Conservation (phyloP, 2,113 vertebrate species). For the Petromus typicus region DNA sequence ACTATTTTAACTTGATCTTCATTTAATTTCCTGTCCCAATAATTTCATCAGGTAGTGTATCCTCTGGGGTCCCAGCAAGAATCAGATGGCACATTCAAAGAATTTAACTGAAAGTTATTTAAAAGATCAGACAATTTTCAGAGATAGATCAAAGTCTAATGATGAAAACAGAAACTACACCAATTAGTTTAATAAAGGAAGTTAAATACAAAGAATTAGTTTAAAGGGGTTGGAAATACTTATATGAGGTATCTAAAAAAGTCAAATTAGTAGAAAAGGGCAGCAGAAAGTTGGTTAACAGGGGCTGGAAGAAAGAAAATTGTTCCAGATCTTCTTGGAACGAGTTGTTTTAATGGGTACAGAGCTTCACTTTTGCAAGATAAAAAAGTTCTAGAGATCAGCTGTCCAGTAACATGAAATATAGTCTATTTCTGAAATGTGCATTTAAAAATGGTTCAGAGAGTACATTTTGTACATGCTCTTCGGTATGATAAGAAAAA, state of each 20-base stretch:
- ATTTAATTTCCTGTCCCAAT: not conserved
- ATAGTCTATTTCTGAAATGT: not conserved
- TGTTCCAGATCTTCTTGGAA: not conserved
- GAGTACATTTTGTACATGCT: not conserved
- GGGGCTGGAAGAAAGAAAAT: not conserved
- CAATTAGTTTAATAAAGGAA: not conserved
- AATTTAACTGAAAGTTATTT: not conserved
- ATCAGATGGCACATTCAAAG: not conserved
- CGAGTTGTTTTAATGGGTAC: not conserved
- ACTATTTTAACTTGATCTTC: slow-evolving; percentile 7
- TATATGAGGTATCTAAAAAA: not conserved
- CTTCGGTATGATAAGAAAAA: not conserved
- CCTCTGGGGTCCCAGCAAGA: not conserved
- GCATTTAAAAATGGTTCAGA: not conserved
- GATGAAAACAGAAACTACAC: not conserved
- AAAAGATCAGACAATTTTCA: not conserved
- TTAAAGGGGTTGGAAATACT: not conserved
- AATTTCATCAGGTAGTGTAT: not conserved
- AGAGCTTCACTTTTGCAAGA: not conserved
- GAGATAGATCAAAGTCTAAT: not conserved
- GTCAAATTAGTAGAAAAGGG: not conserved
- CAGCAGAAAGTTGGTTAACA: not conserved
- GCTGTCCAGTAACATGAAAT: not conserved
- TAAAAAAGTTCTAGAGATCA: not conserved
- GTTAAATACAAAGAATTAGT: not conserved